Evolutionary conservation across 2,888 invertebrate species (phyloP).

Genomic region (Exocentrus adspersus): DNA sequence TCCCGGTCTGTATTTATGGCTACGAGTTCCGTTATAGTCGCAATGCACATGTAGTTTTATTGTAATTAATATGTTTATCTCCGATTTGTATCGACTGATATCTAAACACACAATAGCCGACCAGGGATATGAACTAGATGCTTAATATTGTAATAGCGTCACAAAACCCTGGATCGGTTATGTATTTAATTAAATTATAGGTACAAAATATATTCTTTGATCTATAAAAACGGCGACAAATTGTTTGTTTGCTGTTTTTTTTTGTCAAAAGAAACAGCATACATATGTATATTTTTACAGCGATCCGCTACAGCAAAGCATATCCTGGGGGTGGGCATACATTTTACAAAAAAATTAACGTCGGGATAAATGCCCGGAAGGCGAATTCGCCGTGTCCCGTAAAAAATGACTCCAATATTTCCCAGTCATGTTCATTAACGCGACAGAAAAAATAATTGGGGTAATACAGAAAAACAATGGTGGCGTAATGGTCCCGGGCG

Average conservation of each 20-base stretch:
- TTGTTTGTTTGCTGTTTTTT: no score
- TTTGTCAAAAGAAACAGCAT: no score
- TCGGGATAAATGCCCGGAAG: no score
- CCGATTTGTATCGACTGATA: slow-evolving; percentile 2
- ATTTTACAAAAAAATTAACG: no score
- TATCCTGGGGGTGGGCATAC: no score
- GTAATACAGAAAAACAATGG: slow-evolving; percentile 9
- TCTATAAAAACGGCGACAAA: no score
- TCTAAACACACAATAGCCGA: slow-evolving; percentile 1
- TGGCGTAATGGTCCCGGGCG: slow-evolving; percentile 6
- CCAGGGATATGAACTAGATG: background rate
- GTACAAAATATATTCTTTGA: no score
- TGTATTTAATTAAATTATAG: background rate
- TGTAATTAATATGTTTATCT: slow-evolving; percentile 18
- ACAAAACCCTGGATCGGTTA: background rate
- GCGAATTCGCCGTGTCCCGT: background rate
- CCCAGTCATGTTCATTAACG: slow-evolving; percentile 1
- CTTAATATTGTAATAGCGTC: background rate
- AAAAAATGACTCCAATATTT: slow-evolving; percentile 15
- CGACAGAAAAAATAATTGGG: slow-evolving; percentile 21
- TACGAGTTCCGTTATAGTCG: slow-evolving; percentile 6
- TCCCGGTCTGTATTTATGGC: slow-evolving; percentile 5
- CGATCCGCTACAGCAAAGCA: no score
- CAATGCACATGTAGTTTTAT: slow-evolving; percentile 4
- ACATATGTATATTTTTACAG: no score